These are phyloP conservation scores for Lithophane leautieri DNA, from an alignment of 2,888 invertebrate genomes.

Conservation along the genomic window DNA sequence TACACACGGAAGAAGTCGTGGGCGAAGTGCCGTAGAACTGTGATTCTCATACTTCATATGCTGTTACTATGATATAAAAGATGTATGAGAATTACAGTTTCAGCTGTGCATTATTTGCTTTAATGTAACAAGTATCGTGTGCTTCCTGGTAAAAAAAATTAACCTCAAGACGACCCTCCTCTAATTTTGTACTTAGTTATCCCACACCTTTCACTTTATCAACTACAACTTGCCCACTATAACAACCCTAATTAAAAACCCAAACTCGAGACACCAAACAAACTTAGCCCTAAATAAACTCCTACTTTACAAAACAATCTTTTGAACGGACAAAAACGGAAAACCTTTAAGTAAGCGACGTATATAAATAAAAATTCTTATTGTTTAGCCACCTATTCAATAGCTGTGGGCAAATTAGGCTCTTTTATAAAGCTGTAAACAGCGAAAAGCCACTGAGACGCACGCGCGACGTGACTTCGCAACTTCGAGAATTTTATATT, in stretches of 20 bases:
- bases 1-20: not conserved
- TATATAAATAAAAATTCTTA: slow-evolving; percentile 31
- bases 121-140: not conserved
- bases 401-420: slow-evolving; percentile 67
- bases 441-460: slow-evolving; percentile 65
- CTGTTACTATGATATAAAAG: not conserved
- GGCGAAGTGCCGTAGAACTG: too few species aligned
- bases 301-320: slow-evolving; percentile 20
- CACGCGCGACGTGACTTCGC: slow-evolving; percentile 71
- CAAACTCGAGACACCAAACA: slow-evolving; percentile 32
- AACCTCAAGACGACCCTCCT: not conserved
- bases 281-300: slow-evolving; percentile 40
- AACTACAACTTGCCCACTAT: slow-evolving; percentile 7
- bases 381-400: slow-evolving; percentile 58
- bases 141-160: not conserved
- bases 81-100: not conserved
- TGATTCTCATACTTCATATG: too few species aligned
- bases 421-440: slow-evolving; percentile 72
- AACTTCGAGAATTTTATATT: slow-evolving; percentile 72
- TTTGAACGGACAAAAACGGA: slow-evolving; percentile 42
- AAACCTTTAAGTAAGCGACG: slow-evolving; percentile 34
- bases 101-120: not conserved
- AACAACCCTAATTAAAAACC: slow-evolving; percentile 35
- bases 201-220: slow-evolving; percentile 7
- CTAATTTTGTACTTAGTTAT: not conserved